Base-by-base conservation (phyloP, 2,888 invertebrate genomes). In the Cryptops parisi region DNA sequence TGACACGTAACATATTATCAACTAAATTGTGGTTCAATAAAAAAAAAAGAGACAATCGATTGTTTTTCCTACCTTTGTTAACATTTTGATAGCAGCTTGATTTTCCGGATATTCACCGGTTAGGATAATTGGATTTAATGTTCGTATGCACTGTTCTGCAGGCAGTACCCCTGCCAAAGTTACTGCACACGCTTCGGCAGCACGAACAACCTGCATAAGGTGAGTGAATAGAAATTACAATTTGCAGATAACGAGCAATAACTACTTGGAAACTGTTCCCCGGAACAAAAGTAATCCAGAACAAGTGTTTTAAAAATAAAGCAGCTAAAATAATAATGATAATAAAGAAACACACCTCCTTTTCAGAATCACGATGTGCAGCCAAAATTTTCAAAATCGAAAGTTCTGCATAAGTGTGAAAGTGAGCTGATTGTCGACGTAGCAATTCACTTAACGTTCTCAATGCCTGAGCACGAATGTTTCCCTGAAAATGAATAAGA, bases 71-170 rank as follows among this genome's bases (percentile, higher is more conserved):
- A 64, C 64, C 59, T 64, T 65, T 12, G 84, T 83, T 43, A 90
- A 76, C 75, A 94, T 82, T 74, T 94, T 94, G 47, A 96, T 82
- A 55, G 91, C 91, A 60, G 89, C 90, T 68, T 90, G 78, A 65
- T 90, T 86, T 54, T 84, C 79, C 1, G 93, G 91, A 72, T 80
- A 86, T 22, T 83, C 80, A 60, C 84, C 84, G 1, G 90, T 91
- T 26, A 82, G 80, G 60, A 96, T 87, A 62, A 94, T 81, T 0
- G 94, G 89, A 62, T 79, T 79, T 19, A 87, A 74, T 1, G 85
- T 75, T 68, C 81, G 76, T 41, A 85, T 78, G 48, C 83, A 78
- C 66, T 84, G 80, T 58, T 82, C 81, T 0, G 88, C 80, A 2
- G 90, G 87, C 63, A 93, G 74, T 41, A 84, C 81, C 21, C 76